Percentiles rank a stretch among this genome's conserved stretches.
Evolutionary conservation across 2,888 invertebrate species (phyloP).

Genomic region (Nycteola revayana): DNA sequence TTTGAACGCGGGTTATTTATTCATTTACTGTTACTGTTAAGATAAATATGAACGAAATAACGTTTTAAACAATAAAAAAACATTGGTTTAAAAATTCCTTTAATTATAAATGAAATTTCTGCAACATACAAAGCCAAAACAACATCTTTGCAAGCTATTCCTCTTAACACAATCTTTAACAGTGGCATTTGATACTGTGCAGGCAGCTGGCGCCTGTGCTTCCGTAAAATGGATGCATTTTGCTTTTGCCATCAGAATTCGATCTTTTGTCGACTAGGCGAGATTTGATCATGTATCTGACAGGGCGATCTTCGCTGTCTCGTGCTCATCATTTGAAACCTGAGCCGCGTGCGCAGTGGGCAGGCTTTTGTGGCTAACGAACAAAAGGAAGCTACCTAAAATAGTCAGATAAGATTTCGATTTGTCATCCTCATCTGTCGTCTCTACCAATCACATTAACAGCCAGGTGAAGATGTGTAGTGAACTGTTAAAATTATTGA

Average conservation of each 20-base stretch:
- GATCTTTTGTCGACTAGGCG: constrained; percentile 77
- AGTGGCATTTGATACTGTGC: constrained; percentile 60
- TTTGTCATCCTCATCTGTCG: constrained; percentile 37
- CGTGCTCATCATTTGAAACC: constrained; percentile 65
- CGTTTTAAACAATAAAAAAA: no score
- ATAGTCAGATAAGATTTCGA: constrained; percentile 40
- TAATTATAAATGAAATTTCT: no score
- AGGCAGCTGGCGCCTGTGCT: constrained; percentile 78
- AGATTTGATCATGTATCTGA: constrained; percentile 63
- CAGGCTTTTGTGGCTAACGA: constrained; percentile 63
- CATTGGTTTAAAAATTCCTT: no score
- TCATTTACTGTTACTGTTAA: no score
- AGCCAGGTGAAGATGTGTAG: no score
- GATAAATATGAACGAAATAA: no score
- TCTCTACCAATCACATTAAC: no score
- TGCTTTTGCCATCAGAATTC: constrained; percentile 52
- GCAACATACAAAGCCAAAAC: no score
- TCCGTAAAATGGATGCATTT: constrained; percentile 67
- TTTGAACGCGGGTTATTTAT: no score
- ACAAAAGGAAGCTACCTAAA: constrained; percentile 59
- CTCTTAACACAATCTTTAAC: constrained; percentile 61
- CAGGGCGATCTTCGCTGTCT: constrained; percentile 61
- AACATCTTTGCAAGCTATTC: no score
- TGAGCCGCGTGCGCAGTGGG: constrained; percentile 39
- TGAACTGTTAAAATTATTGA: no score